Conservation (phyloP, 2,888 invertebrate genomes). For the Drosophila ustulata region DNA sequence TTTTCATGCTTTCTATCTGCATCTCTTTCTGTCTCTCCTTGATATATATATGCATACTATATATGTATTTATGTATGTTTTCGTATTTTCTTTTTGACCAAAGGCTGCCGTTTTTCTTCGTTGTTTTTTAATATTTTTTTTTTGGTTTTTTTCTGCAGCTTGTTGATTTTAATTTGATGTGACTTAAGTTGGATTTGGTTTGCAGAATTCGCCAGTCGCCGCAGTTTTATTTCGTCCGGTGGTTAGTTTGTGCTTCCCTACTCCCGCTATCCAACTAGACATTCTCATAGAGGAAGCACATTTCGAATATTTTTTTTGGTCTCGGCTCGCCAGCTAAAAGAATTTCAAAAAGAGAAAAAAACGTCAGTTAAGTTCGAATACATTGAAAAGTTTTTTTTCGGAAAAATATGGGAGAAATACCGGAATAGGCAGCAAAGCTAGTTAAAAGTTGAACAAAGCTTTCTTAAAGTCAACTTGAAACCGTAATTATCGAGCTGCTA, state of each 20-base stretch:
- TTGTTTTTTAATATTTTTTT: slow-evolving; percentile 25
- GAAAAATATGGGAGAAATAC: slow-evolving; percentile 21
- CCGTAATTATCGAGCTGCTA: slow-evolving; percentile 80
- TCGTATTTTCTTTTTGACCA: slow-evolving; percentile 38
- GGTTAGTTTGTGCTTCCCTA: slow-evolving; percentile 42
- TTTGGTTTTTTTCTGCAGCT: slow-evolving; percentile 49
- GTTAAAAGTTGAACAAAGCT: slow-evolving; percentile 75
- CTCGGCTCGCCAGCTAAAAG: slow-evolving; percentile 49
- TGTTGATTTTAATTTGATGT: slow-evolving; percentile 81
- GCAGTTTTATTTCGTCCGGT: slow-evolving; percentile 27
- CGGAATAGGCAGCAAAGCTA: slow-evolving; percentile 41
- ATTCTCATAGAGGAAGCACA: slow-evolving; percentile 54
- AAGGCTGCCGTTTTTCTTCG: slow-evolving; percentile 47
- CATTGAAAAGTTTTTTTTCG: slow-evolving; percentile 58
- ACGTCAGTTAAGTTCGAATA: slow-evolving; percentile 52
- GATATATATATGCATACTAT: slow-evolving; percentile 14
- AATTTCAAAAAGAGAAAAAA: slow-evolving; percentile 17
- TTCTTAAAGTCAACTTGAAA: slow-evolving; percentile 78
- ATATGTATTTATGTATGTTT: slow-evolving; percentile 19
- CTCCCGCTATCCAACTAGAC: slow-evolving; percentile 31
- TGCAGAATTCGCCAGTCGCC: slow-evolving; percentile 66
- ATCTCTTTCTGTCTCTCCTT: slow-evolving; percentile 12
- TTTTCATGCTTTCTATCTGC: slow-evolving; percentile 59
- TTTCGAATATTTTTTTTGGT: slow-evolving; percentile 51
- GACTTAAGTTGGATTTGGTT: slow-evolving; percentile 80